Percentiles rank a stretch among this genome's conserved stretches.
These are phyloP conservation scores for Glyphotaelius pellucidus DNA, from an alignment of 2,888 invertebrate species.

Conservation along the genomic window DNA sequence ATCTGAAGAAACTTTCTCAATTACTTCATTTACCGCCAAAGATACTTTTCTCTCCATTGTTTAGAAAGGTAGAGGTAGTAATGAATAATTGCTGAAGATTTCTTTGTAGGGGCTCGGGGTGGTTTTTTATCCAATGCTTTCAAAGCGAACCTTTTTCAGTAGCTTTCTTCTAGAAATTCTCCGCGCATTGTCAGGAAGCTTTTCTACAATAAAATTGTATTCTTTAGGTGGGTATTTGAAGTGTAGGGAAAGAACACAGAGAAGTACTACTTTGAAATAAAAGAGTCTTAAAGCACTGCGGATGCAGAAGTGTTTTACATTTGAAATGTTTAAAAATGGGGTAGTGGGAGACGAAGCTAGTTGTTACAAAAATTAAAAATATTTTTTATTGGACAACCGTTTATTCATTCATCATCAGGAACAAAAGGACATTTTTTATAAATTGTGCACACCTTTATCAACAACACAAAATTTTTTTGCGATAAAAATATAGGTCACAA, in stretches of 20 bases:
- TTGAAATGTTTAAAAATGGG: background rate
- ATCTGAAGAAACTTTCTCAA: background rate
- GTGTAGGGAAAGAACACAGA: background rate
- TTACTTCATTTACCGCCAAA: background rate
- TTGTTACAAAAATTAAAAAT: too few relatives aligned
- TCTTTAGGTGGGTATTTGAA: constrained; percentile 16
- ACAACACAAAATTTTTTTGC: too few relatives aligned
- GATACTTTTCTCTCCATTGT: background rate
- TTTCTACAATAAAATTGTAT: constrained; percentile 19
- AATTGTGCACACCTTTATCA: too few relatives aligned
- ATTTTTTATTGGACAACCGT: too few relatives aligned
- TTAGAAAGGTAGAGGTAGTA: constrained; percentile 7
- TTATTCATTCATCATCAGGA: too few relatives aligned
- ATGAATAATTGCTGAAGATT: constrained; percentile 32
- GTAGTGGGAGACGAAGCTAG: too few relatives aligned
- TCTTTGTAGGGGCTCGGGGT: background rate
- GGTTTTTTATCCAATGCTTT: constrained; percentile 10
- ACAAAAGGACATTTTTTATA: too few relatives aligned
- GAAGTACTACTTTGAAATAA: background rate
- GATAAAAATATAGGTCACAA: too few relatives aligned
- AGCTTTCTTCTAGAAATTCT: constrained; percentile 33
- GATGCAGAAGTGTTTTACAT: background rate
- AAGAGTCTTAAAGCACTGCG: background rate
- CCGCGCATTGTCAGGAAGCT: constrained; percentile 37
- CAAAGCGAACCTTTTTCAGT: constrained; percentile 21